These are phyloP conservation scores for Mormyrus proboscirostris DNA, from an alignment of 2,797 vertebrate species.

Conservation along the genomic window DNA sequence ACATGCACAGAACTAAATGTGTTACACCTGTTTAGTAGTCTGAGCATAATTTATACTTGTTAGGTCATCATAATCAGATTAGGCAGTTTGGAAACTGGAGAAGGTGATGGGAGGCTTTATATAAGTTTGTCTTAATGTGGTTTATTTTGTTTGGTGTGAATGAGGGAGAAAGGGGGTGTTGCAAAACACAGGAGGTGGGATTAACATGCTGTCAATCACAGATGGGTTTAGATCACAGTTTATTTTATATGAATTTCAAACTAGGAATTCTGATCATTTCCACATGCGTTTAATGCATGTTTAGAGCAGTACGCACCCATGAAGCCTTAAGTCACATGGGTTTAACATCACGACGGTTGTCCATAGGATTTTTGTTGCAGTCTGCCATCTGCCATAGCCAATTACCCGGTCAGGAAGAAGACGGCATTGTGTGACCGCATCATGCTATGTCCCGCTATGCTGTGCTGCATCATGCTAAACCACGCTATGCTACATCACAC, in stretches of 20 bases:
- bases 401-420: not conserved
- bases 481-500: not conserved
- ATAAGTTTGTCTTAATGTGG: not conserved
- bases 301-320: not conserved
- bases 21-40: not conserved
- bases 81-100: not conserved
- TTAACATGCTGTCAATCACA: not conserved
- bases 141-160: not conserved
- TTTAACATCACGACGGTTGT: not conserved
- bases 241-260: not conserved
- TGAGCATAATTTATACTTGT: not conserved
- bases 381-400: not conserved
- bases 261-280: not conserved
- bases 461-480: not conserved
- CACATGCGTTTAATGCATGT: not conserved
- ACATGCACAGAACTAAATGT: not conserved
- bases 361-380: not conserved
- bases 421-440: not conserved
- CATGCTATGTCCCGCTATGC: not conserved
- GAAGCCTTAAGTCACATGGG: not conserved
- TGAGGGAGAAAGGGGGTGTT: not conserved
- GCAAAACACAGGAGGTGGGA: not conserved
- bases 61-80: not conserved
- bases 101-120: not conserved
- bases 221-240: not conserved